These are phyloP conservation scores for Naja naja DNA, from an alignment of 2,113 vertebrate genomes.

Conservation along the genomic window DNA sequence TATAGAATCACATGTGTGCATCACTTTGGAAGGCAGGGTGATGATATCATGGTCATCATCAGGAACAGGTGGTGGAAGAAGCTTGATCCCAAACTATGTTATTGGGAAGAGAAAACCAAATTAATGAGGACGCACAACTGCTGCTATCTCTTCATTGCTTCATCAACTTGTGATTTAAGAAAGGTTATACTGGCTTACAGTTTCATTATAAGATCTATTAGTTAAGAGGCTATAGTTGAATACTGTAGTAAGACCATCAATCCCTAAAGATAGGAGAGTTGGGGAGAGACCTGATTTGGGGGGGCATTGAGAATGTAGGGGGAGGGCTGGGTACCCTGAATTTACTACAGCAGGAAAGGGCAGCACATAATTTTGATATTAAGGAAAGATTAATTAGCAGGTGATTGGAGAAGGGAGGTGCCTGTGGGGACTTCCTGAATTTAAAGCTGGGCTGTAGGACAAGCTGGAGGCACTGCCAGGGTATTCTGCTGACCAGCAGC, in stretches of 20 bases:
- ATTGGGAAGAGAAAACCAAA: not conserved
- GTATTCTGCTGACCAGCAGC: not conserved
- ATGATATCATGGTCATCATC: not conserved
- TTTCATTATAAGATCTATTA: not conserved
- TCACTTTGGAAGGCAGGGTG: not conserved
- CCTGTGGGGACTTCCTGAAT: not conserved
- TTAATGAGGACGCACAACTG: not conserved
- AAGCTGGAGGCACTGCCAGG: not conserved
- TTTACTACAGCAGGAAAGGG: not conserved
- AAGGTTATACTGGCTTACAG: not conserved
- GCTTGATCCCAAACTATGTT: not conserved
- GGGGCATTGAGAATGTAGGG: not conserved
- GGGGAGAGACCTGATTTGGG: no score
- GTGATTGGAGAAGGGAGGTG: not conserved
- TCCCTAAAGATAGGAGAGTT: not conserved
- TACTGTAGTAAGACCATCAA: not conserved
- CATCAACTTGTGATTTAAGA: not conserved
- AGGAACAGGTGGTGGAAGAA: not conserved
- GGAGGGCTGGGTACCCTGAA: not conserved
- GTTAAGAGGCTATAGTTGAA: not conserved
- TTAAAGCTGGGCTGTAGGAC: not conserved
- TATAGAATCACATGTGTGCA: not conserved
- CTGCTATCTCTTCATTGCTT: not conserved
- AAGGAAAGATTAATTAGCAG: not conserved
- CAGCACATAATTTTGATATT: not conserved